Conservation (phyloP, 1,140 invertebrate genomes). For the Neuroterus valhalla region DNA sequence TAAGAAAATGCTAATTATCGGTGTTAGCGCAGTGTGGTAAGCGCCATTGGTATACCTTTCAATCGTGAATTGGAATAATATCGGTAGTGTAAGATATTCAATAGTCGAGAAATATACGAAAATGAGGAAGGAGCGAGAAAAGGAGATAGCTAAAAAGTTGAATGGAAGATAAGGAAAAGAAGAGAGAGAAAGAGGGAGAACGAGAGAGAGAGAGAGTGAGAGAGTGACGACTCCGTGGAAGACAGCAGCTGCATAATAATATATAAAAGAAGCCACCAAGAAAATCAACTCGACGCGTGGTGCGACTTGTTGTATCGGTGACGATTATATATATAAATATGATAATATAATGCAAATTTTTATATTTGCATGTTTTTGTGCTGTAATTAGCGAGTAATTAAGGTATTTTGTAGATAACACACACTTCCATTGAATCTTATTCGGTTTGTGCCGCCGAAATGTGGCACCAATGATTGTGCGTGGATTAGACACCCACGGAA, state of each 20-base stretch:
- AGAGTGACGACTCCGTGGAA: slow-evolving; percentile 20
- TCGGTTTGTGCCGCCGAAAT: slow-evolving; percentile 55
- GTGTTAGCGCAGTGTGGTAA: slow-evolving; percentile 62
- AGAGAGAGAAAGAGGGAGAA: slow-evolving; percentile 2
- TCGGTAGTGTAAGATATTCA: slow-evolving; percentile 70
- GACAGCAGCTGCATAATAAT: slow-evolving; percentile 62
- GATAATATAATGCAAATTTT: slow-evolving; percentile 74
- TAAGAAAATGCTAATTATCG: slow-evolving; percentile 64
- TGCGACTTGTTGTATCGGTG: slow-evolving; percentile 54
- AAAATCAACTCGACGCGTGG: slow-evolving; percentile 57
- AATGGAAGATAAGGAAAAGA: neutral
- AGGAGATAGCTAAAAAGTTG: slow-evolving; percentile 34
- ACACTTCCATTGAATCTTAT: slow-evolving; percentile 71
- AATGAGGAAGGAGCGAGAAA: slow-evolving; percentile 47
- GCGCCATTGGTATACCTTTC: slow-evolving; percentile 58
- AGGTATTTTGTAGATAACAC: slow-evolving; percentile 74
- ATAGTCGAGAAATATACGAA: slow-evolving; percentile 54
- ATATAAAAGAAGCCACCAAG: slow-evolving; percentile 45
- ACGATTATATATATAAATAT: slow-evolving; percentile 72
- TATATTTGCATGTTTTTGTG: slow-evolving; percentile 74
- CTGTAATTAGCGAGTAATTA: slow-evolving; percentile 75
- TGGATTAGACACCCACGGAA: slow-evolving; percentile 16
- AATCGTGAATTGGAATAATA: slow-evolving; percentile 68
- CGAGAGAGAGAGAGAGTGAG: slow-evolving; percentile 2
- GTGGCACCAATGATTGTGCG: slow-evolving; percentile 35